A percentile compares a stretch with the other conserved stretches of the same genome.
Evolutionary conservation across 2,888 invertebrate genomes (phyloP).

Genomic region (Keiferia lycopersicella): DNA sequence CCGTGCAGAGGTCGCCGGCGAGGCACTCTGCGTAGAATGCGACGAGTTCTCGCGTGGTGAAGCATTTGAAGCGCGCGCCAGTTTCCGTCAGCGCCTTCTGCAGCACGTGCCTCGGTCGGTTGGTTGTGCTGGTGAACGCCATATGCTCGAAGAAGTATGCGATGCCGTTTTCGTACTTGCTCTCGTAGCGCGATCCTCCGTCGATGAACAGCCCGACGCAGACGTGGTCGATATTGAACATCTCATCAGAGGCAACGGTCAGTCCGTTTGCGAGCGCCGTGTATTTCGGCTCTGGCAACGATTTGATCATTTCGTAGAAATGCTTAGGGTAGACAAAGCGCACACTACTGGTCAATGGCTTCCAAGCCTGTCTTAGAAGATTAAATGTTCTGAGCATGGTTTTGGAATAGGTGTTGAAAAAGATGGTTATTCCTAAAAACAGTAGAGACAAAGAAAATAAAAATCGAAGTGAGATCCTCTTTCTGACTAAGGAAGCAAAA

Average conservation of each 20-base stretch:
- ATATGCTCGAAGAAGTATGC: constrained; percentile 71
- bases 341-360: constrained; percentile 6
- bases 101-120: constrained; percentile 90
- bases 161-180: constrained; percentile 54
- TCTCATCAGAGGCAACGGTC: constrained; percentile 91
- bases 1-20: constrained; percentile 90
- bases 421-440: no score
- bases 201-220: constrained; percentile 60
- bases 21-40: constrained; percentile 98
- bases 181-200: constrained; percentile 63
- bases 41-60: constrained; percentile 97
- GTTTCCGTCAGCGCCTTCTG: constrained; percentile 96
- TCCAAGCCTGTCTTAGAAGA: background rate
- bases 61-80: constrained; percentile 97
- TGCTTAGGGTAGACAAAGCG: background rate
- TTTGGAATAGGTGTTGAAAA: background rate
- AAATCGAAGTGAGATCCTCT: no score
- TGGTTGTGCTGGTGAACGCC: constrained; percentile 82
- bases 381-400: constrained; percentile 17
- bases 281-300: constrained; percentile 91
- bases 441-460: no score
- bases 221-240: constrained; percentile 39
- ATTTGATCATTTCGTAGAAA: constrained; percentile 57
- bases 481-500: no score
- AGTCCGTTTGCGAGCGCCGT: constrained; percentile 91